Evolutionary conservation across 2,797 vertebrate species (phyloP).

Genomic region (Brachymystax lenok): DNA sequence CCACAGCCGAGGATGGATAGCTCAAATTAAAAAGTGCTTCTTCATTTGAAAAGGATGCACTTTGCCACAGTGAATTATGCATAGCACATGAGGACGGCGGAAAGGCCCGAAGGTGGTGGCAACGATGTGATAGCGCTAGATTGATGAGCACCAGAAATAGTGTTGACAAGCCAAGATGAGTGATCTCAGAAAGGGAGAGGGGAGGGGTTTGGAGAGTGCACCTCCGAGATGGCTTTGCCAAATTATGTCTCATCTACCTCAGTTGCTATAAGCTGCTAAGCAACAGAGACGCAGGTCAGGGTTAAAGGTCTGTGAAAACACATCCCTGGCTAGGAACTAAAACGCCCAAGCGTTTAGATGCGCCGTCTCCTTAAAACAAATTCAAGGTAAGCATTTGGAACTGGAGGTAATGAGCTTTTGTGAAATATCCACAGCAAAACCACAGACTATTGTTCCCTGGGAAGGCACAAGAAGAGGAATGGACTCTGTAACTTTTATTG

Average conservation of each 20-base stretch:
- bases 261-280: background rate
- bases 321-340: background rate
- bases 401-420: slow-evolving; percentile 42
- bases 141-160: slow-evolving; percentile 38
- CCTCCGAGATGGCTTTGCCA: slow-evolving; percentile 18
- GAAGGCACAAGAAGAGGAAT: slow-evolving; percentile 31
- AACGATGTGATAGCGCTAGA: background rate
- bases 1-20: slow-evolving; percentile 29
- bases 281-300: background rate
- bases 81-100: slow-evolving; percentile 5
- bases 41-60: slow-evolving; percentile 6
- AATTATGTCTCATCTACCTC: slow-evolving; percentile 9
- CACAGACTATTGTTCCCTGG: slow-evolving; percentile 19
- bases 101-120: slow-evolving; percentile 8
- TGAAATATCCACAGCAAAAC: slow-evolving; percentile 33
- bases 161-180: slow-evolving; percentile 17
- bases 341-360: background rate
- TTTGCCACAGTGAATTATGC: slow-evolving; percentile 24
- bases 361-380: background rate
- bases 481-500: slow-evolving; percentile 1
- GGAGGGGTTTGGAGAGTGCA: background rate
- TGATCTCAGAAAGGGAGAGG: slow-evolving; percentile 10
- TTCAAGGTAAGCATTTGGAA: slow-evolving; percentile 21
- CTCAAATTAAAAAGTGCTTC: slow-evolving; percentile 34
- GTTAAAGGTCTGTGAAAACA: background rate